Evolutionary conservation across 2,888 invertebrate species (phyloP), one percentile per base, ranked within the genome.

Genomic region (Amphiduros pacificus): DNA sequence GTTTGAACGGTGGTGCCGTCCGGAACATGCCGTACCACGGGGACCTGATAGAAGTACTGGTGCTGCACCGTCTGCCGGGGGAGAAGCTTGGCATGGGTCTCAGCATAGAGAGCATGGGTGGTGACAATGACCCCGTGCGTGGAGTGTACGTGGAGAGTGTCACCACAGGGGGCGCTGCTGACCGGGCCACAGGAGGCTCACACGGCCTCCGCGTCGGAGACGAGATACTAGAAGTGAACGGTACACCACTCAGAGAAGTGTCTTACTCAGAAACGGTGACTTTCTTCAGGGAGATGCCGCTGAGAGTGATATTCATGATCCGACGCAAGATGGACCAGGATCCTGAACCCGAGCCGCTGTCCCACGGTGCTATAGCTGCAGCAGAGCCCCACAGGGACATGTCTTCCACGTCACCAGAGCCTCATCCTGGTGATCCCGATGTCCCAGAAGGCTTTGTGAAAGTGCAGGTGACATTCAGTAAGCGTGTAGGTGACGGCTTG

Each of bases 71-170:
- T 68, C 87, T 94, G 58, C 91, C 93, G 0, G 94, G 94, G 0
- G 94, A 94, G 77, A 88, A 93, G 41, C 86, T 95, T 6, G 95
- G 95, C 1, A 91, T 95, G 76, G 94, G 94, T 0, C 85, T 95
- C 1, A 93, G 93, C 79, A 94, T 95, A 78, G 94, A 94, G 83
- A 94, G 94, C 48, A 93, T 93, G 17, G 90, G 91, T 41, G 90
- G 91, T 70, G 90, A 90, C 36, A 87, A 88, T 11, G 92, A 93
- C 78, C 88, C 87, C 72, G 92, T 94, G 1, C 87, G 90, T 64
- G 87, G 91, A 70, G 86, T 95, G 55, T 90, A 91, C 67, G 93
- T 95, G 26, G 74, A 77, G 56, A 74, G 72, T 57, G 73, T 79
- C 17, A 73, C 72, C 28, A 73, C 75, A 61, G 77, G 76, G 20